Evolutionary conservation across 2,888 invertebrate genomes (phyloP).

Genomic region (Crematogaster levior): DNA sequence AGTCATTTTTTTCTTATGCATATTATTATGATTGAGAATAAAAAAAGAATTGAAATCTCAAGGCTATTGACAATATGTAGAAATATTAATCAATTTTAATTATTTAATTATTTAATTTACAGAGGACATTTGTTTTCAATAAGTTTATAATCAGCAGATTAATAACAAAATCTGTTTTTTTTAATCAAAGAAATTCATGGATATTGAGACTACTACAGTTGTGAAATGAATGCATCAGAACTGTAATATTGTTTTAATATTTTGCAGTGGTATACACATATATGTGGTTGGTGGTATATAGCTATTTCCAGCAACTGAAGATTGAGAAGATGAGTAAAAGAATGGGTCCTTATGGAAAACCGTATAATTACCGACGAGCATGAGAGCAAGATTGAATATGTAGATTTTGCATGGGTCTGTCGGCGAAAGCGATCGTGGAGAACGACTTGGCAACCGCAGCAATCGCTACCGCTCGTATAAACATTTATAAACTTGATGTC

Average conservation of each 20-base stretch:
- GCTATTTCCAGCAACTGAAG: conserved; percentile 91
- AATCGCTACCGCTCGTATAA: conserved; percentile 1
- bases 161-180: not conserved
- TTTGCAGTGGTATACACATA: conserved; percentile 86
- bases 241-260: not conserved
- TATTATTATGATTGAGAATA: not conserved
- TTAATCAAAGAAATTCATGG: not conserved
- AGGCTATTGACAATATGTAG: not conserved
- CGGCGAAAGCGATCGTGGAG: not conserved
- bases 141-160: no score
- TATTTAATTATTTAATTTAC: no score
- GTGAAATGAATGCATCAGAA: not conserved
- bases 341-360: conserved; percentile 83
- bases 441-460: not conserved
- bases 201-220: no score
- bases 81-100: not conserved
- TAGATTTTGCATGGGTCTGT: not conserved
- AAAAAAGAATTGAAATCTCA: not conserved
- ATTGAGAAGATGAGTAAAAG: conserved; percentile 80
- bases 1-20: not conserved
- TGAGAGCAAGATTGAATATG: conserved; percentile 65
- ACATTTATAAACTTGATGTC: not conserved
- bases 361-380: conserved; percentile 82
- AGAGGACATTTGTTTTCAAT: not conserved
- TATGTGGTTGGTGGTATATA: conserved; percentile 94